Conservation (phyloP, 1,140 invertebrate species). For the Portunus trituberculatus region DNA sequence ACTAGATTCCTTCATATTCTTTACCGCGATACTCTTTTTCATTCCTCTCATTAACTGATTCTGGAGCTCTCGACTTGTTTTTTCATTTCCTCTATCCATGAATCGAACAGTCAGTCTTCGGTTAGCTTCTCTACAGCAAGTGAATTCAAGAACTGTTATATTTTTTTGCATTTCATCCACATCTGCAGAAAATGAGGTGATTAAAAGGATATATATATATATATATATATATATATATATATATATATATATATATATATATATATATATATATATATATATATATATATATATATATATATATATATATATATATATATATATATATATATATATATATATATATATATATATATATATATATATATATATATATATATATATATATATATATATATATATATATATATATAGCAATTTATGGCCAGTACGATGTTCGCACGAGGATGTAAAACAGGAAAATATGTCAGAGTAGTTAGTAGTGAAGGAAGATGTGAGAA, state of each 20-base stretch:
- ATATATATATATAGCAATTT: neutral
- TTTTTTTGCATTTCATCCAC: neutral
- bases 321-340: neutral
- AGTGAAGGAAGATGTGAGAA: neutral
- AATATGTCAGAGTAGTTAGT: neutral
- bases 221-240: too few relatives aligned
- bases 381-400: constrained; percentile 26
- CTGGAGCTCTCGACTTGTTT: neutral
- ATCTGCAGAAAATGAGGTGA: neutral
- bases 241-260: too few relatives aligned
- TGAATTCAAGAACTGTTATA: neutral
- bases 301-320: too few relatives aligned
- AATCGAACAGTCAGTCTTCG: neutral
- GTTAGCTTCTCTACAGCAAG: neutral
- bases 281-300: too few relatives aligned
- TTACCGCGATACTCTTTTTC: neutral
- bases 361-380: constrained; percentile 26
- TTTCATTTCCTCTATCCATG: neutral
- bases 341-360: neutral
- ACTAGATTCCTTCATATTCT: neutral
- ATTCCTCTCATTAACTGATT: neutral
- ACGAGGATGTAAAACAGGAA: neutral
- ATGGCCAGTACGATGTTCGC: neutral
- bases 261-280: too few relatives aligned
- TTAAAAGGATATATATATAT: too few relatives aligned